A percentile compares a stretch with the other conserved stretches of the same genome.
Conservation (phyloP, 2,888 invertebrate genomes). For the Dione vanillae region DNA sequence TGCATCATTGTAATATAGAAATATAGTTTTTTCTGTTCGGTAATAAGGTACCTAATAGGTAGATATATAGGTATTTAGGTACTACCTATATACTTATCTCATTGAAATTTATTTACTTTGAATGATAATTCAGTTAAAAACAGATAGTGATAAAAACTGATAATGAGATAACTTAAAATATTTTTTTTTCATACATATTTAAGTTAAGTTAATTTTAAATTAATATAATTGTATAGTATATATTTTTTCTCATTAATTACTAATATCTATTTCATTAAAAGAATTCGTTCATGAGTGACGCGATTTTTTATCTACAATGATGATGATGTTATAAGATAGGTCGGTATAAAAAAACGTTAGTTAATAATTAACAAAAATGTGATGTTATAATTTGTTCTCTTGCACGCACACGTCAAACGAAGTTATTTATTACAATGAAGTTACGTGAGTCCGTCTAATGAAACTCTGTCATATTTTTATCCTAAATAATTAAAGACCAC, state of each 20-base stretch:
- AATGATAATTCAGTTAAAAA: too few species aligned
- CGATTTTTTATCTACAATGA: not conserved
- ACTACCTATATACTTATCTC: too few species aligned
- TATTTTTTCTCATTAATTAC: not conserved
- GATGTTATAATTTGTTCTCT: slow-evolving; percentile 57
- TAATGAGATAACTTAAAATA: too few species aligned
- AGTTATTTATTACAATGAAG: slow-evolving; percentile 69
- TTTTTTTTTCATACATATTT: too few species aligned
- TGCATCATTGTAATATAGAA: too few species aligned
- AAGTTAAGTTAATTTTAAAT: too few species aligned
- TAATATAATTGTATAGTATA: not conserved
- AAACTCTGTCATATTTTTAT: slow-evolving; percentile 77
- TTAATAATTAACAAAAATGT: slow-evolving; percentile 42
- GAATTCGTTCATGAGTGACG: slow-evolving; percentile 4
- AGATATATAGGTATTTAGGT: too few species aligned
- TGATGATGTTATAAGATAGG: slow-evolving; percentile 4
- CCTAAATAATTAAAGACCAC: slow-evolving; percentile 78
- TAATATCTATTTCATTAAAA: not conserved
- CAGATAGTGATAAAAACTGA: too few species aligned
- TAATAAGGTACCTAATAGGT: too few species aligned
- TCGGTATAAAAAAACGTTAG: slow-evolving; percentile 13
- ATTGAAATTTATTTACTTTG: too few species aligned
- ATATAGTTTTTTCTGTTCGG: too few species aligned
- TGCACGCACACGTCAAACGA: slow-evolving; percentile 56
- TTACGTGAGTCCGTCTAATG: slow-evolving; percentile 65